Base-by-base conservation (phyloP, 1,140 invertebrate genomes). In the Sitodiplosis mosellana region DNA sequence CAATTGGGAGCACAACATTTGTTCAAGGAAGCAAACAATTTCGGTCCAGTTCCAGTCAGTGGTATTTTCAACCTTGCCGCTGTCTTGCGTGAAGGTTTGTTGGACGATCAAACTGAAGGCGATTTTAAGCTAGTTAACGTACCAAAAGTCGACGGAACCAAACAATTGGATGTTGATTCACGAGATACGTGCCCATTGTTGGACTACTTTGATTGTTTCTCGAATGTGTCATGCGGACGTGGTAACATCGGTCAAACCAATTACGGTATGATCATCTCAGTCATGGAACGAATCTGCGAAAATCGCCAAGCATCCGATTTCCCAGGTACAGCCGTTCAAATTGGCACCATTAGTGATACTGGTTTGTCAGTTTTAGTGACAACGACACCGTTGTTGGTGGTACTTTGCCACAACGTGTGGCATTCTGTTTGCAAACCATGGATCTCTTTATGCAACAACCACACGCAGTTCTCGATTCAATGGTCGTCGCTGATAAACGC, bases 11-110 rank as follows among this genome's bases (percentile, higher is more conserved):
- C 87, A 7, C 72, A 73, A 50, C 64, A 76, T 45, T 66, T 98
- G 10, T 59, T 95, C 17, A 65, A 74, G 27, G 74, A 80, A 55
- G 76, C 82, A 18, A 72, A 67, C 15, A 71, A 75, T 56, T 56
- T 83, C 27, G 87, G 81, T 10, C 79, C 87, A 5, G 76, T 97
- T 49, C 93, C 88, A 45, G 93, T 89, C 49, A 81, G 72, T 74
- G 20, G 53, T n/a, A n/a, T n/a, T n/a, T n/a, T n/a, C n/a, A n/a
- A n/a, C n/a, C n/a, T n/a, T n/a, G n/a, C n/a, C n/a, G n/a, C n/a
- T n/a, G n/a, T n/a, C n/a, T n/a, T n/a, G n/a, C n/a, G n/a, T n/a
- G n/a, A n/a, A n/a, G n/a, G 52, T 5, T 2, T 71, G 2, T 66
- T 63, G 48, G 60, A 65, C 37, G 71, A 73, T 49, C 71, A 73